Percentiles rank a stretch among this genome's conserved stretches.
phyloP scores from a whole-genome alignment of 2,888 invertebrate genomes.

The Clivina fossor region DNA sequence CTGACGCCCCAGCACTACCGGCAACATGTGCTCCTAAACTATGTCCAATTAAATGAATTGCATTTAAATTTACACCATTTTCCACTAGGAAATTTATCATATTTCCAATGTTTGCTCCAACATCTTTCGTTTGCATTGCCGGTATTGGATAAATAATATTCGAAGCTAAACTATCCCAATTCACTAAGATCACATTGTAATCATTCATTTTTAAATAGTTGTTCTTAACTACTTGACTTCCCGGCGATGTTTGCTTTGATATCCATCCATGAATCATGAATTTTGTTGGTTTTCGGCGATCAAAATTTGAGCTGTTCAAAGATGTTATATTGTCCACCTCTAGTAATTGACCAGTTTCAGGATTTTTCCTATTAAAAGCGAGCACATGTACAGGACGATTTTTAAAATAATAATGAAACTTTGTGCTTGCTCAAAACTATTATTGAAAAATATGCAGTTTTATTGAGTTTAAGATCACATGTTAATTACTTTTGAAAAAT shows the following conservation, averaged over 20 bases:
- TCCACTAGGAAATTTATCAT: slow-evolving; percentile 29
- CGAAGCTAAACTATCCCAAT: slow-evolving; percentile 54
- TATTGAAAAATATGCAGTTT: too few species aligned
- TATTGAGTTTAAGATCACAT: too few species aligned
- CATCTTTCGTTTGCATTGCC: slow-evolving; percentile 29
- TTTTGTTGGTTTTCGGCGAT: slow-evolving; percentile 54
- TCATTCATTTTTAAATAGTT: slow-evolving; percentile 52
- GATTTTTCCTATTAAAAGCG: slow-evolving; percentile 23
- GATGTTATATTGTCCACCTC: slow-evolving; percentile 6
- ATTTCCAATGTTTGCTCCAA: slow-evolving; percentile 15
- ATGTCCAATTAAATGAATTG: slow-evolving; percentile 56
- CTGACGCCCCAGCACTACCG: slow-evolving; percentile 57
- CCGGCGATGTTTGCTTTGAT: slow-evolving; percentile 50
- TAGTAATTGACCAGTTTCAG: slow-evolving; percentile 16
- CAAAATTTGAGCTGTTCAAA: slow-evolving; percentile 44
- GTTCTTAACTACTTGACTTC: slow-evolving; percentile 55
- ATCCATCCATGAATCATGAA: slow-evolving; percentile 60
- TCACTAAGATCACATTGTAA: slow-evolving; percentile 57
- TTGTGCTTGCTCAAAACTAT: too few species aligned
- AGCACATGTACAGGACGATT: too few species aligned
- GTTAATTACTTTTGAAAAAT: too few species aligned
- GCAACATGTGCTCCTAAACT: slow-evolving; percentile 64
- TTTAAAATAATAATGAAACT: too few species aligned
- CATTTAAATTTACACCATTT: slow-evolving; percentile 15
- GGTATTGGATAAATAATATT: slow-evolving; percentile 52